Conservation (phyloP, 1,140 invertebrate species). For the Solen grandis region DNA sequence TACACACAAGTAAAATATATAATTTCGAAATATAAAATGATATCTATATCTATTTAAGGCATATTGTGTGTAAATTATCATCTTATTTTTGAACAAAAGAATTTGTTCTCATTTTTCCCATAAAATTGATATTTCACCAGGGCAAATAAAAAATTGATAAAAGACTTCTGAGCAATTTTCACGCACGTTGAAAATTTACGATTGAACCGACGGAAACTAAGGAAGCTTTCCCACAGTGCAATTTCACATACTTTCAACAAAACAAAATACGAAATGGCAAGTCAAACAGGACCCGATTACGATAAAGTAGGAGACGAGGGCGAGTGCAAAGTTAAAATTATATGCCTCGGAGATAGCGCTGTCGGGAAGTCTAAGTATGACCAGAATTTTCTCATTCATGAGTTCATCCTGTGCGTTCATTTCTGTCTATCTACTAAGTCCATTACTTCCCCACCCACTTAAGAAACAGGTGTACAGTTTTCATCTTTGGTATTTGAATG, state of each 20-base stretch:
- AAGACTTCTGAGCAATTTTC: neutral
- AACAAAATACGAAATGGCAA: slow-evolving; percentile 70
- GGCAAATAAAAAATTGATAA: neutral
- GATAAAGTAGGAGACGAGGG: slow-evolving; percentile 79
- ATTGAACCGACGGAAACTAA: slow-evolving; percentile 51
- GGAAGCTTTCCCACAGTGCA: slow-evolving; percentile 62
- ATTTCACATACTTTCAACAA: slow-evolving; percentile 46
- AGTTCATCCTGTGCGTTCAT: too few species aligned
- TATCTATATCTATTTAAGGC: neutral
- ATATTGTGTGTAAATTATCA: too few species aligned
- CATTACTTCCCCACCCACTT: too few species aligned
- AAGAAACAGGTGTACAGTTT: too few species aligned
- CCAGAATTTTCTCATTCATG: too few species aligned
- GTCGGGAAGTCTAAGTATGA: slow-evolving; percentile 85
- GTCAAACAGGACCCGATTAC: slow-evolving; percentile 77
- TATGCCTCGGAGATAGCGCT: slow-evolving; percentile 84
- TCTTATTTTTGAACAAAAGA: too few species aligned
- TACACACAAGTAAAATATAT: neutral
- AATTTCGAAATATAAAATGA: neutral
- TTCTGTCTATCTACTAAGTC: too few species aligned
- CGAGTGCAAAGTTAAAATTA: slow-evolving; percentile 83
- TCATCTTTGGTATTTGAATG: too few species aligned
- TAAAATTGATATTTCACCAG: neutral
- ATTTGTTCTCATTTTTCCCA: neutral
- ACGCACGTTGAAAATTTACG: neutral